A percentile compares a stretch with the other conserved stretches of the same genome.
Conservation (phyloP, 2,113 vertebrate genomes). For the Hippocampus guttulatus region DNA sequence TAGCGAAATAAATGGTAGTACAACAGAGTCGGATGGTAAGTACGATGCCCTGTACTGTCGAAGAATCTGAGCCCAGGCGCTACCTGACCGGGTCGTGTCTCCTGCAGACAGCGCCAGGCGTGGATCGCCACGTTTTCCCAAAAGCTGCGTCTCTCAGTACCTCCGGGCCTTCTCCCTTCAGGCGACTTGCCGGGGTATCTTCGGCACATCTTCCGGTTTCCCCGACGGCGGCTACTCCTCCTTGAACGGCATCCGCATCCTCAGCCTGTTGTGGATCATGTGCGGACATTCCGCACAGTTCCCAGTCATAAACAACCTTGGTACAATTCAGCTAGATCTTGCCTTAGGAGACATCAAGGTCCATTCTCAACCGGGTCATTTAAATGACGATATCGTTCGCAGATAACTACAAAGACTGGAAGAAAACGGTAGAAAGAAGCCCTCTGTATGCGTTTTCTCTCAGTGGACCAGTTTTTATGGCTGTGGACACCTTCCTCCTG, state of each 20-base stretch:
- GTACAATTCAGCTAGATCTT: conserved; percentile 46
- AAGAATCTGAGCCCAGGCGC: neutral
- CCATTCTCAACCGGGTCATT: neutral
- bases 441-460: conserved; percentile 71
- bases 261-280: conserved; percentile 83
- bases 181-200: conserved; percentile 58
- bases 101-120: conserved; percentile 11
- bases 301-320: conserved; percentile 70
- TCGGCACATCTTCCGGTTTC: conserved; percentile 29
- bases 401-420: conserved; percentile 81
- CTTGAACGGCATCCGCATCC: conserved; percentile 75
- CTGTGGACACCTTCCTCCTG: conserved; percentile 81
- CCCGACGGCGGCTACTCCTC: conserved; percentile 54
- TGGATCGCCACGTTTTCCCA: conserved; percentile 14
- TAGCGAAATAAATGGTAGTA: conserved; percentile 10
- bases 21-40: conserved; percentile 28
- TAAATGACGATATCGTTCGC: conserved; percentile 9
- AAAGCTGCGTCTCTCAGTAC: conserved; percentile 29
- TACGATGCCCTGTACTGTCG: neutral
- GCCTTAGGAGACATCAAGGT: neutral
- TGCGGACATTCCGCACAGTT: conserved; percentile 80
- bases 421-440: conserved; percentile 65
- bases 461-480: conserved; percentile 79
- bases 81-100: neutral
- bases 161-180: conserved; percentile 75